Percentiles rank a stretch among this genome's conserved stretches.
These are phyloP conservation scores for Hyalella azteca DNA, from an alignment of 2,888 invertebrate genomes.

Conservation along the genomic window DNA sequence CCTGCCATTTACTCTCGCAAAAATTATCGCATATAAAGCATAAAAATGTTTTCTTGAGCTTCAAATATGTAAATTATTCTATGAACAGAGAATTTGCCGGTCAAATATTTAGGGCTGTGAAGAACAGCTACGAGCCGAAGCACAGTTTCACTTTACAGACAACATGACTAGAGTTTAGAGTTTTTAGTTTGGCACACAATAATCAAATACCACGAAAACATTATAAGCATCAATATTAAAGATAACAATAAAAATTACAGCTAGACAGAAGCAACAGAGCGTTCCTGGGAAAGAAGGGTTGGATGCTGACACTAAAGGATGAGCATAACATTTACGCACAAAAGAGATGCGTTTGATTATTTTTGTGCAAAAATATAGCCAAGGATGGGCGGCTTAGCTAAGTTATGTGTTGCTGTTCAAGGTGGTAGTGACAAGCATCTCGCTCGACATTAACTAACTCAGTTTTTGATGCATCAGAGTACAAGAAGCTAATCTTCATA, in stretches of 20 bases:
- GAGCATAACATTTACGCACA: conserved; percentile 9
- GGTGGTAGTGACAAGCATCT: not conserved
- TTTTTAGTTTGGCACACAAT: conserved; percentile 34
- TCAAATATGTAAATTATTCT: too few species aligned
- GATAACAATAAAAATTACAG: conserved; percentile 37
- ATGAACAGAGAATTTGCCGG: not conserved
- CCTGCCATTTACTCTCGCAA: too few species aligned
- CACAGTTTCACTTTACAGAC: conserved; percentile 25
- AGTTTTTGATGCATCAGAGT: too few species aligned
- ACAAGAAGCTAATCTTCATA: too few species aligned
- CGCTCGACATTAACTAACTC: too few species aligned
- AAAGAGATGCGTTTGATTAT: conserved; percentile 25
- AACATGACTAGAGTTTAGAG: conserved; percentile 30
- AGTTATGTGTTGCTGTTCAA: not conserved
- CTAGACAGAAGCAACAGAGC: conserved; percentile 36
- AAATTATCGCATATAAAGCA: too few species aligned
- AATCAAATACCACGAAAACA: conserved; percentile 28
- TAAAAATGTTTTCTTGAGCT: too few species aligned
- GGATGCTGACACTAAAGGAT: conserved; percentile 7
- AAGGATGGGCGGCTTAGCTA: not conserved
- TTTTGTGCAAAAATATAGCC: conserved; percentile 27
- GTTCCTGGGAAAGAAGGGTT: conserved; percentile 7
- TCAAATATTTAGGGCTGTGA: not conserved
- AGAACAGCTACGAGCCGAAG: not conserved
- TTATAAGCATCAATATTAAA: conserved; percentile 19